phyloP scores from a whole-genome alignment of 2,113 vertebrate species.

The Psophia crepitans region DNA sequence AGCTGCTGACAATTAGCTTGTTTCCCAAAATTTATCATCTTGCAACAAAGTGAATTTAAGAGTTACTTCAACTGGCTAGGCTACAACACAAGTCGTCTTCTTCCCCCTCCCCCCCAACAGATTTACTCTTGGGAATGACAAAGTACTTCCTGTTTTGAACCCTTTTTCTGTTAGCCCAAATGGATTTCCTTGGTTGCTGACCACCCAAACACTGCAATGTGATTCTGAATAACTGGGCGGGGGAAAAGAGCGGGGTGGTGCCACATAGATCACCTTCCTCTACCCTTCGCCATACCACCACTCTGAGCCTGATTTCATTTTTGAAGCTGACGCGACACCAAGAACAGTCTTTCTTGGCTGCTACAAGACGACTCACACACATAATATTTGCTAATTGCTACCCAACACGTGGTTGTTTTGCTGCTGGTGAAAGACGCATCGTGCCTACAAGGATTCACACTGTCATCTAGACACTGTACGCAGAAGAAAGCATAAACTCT shows the following conservation, averaged over 20 bases:
- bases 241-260: neutral
- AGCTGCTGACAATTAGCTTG: neutral
- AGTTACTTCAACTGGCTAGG: neutral
- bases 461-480: neutral
- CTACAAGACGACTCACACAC: neutral
- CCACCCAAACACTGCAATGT: neutral
- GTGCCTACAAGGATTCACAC: neutral
- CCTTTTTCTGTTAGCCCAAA: neutral
- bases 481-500: neutral
- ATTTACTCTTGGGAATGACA: neutral
- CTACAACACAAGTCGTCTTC: neutral
- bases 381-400: neutral
- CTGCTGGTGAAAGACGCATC: neutral
- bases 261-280: rapidly evolving
- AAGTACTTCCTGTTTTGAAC: neutral
- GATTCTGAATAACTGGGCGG: neutral
- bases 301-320: neutral
- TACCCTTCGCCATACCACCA: neutral
- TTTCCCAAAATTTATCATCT: neutral
- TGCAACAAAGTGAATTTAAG: neutral
- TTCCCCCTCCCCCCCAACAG: no score
- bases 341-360: neutral
- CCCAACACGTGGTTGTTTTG: neutral
- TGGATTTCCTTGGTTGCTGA: neutral
- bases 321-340: neutral